These are phyloP conservation scores for Andrena minutula DNA, from an alignment of 2,888 invertebrate species.

Conservation along the genomic window DNA sequence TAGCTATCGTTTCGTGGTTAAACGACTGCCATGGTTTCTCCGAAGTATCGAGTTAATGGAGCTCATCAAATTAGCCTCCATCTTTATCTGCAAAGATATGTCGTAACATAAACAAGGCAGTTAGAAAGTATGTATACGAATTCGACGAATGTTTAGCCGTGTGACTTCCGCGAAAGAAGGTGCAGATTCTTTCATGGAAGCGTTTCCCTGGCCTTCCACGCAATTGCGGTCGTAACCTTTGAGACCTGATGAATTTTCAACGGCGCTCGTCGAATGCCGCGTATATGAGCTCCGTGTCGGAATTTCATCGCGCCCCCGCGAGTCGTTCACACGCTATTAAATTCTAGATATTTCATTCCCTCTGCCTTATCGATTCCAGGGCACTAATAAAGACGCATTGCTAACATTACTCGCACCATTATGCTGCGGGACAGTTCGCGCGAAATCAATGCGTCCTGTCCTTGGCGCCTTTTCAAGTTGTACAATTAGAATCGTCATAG, in stretches of 20 bases:
- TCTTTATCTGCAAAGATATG: too few species aligned
- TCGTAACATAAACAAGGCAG: not conserved
- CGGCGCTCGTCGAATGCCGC: conserved; percentile 19
- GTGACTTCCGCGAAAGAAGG: not conserved
- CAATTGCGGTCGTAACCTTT: conserved; percentile 3
- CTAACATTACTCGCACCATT: not conserved
- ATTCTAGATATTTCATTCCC: conserved; percentile 40
- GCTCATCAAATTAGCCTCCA: not conserved
- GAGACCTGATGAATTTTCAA: conserved; percentile 35
- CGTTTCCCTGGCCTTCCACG: not conserved
- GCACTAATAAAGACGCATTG: conserved; percentile 21
- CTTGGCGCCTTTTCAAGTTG: not conserved
- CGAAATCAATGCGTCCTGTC: not conserved
- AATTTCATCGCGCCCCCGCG: conserved; percentile 65
- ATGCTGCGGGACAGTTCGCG: not conserved
- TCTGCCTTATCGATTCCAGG: conserved; percentile 23
- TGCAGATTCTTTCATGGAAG: not conserved
- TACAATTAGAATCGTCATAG: too few species aligned
- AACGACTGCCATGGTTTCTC: not conserved
- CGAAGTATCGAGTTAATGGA: too few species aligned
- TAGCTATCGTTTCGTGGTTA: not conserved
- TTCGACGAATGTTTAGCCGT: not conserved
- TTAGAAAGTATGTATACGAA: not conserved
- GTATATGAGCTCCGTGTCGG: conserved; percentile 70
- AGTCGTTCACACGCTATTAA: conserved; percentile 47